Evolutionary conservation across 2,113 vertebrate genomes (phyloP).

Genomic region (Neodon shergylaensis): DNA sequence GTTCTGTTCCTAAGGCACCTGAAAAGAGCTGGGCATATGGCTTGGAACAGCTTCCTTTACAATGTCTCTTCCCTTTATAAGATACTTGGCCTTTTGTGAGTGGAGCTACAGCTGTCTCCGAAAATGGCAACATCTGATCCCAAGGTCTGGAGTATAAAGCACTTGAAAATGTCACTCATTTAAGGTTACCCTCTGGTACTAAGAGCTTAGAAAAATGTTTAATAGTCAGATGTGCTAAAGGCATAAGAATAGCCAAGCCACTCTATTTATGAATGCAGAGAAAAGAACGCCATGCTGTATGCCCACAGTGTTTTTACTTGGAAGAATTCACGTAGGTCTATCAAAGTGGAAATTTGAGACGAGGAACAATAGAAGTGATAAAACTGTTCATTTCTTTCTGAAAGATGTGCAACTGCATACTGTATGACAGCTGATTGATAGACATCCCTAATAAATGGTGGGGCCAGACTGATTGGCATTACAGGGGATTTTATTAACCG

Average conservation of each 20-base stretch:
- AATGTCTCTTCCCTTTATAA: slow-evolving; percentile 75
- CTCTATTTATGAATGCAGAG: slow-evolving; percentile 38
- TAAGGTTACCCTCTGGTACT: slow-evolving; percentile 68
- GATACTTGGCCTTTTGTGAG: slow-evolving; percentile 79
- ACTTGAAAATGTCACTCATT: slow-evolving; percentile 79
- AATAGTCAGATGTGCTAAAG: slow-evolving; percentile 37
- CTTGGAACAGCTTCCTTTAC: slow-evolving; percentile 73
- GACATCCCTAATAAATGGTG: background rate
- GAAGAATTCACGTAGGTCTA: background rate
- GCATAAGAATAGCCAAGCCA: slow-evolving; percentile 27
- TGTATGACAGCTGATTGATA: background rate
- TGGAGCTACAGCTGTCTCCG: slow-evolving; percentile 76
- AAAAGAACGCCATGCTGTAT: background rate
- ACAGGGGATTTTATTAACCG: background rate
- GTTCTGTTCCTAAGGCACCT: slow-evolving; percentile 4
- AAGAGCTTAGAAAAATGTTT: slow-evolving; percentile 55
- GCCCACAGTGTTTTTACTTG: background rate
- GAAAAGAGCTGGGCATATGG: slow-evolving; percentile 69
- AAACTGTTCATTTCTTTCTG: background rate
- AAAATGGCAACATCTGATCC: slow-evolving; percentile 83
- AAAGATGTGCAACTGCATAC: background rate
- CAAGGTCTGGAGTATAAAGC: slow-evolving; percentile 72
- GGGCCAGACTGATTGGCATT: background rate
- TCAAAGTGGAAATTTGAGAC: background rate
- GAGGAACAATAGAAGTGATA: background rate